Percentiles rank a stretch among this genome's conserved stretches.
Evolutionary conservation across 2,113 vertebrate genomes (phyloP).

Genomic region (Trachemys scripta): DNA sequence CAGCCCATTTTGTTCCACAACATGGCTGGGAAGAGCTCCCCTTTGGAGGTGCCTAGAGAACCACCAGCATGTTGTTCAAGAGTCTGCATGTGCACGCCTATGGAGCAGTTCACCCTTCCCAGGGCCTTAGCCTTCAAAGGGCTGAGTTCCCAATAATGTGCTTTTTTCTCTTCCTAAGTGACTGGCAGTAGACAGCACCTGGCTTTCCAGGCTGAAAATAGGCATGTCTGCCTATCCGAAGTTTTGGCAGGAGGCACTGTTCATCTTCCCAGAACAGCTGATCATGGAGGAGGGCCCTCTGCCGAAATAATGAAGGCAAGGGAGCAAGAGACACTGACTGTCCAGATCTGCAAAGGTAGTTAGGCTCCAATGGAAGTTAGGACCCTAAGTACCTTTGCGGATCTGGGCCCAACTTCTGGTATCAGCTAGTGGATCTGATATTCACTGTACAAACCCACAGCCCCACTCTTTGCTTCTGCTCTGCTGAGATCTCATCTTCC

Average conservation of each 20-base stretch:
- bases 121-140: neutral
- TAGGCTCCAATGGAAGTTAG: too few relatives aligned
- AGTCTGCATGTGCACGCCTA: neutral
- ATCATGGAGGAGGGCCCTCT: neutral
- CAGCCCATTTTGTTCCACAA: neutral
- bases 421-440: neutral
- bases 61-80: neutral
- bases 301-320: neutral
- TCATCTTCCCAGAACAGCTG: neutral
- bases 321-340: too few relatives aligned
- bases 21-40: neutral
- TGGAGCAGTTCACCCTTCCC: neutral
- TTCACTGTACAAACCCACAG: neutral
- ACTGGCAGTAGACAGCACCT: neutral
- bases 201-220: neutral
- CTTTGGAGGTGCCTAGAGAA: neutral
- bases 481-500: neutral
- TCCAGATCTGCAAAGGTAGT: too few relatives aligned
- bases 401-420: neutral
- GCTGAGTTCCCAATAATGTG: too few relatives aligned
- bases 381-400: too few relatives aligned
- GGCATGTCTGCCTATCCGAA: too few relatives aligned
- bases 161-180: neutral
- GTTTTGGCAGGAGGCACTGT: neutral
- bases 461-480: neutral